phyloP scores from a whole-genome alignment of 2,113 vertebrate species.

The Cephalopholis sonnerati region DNA sequence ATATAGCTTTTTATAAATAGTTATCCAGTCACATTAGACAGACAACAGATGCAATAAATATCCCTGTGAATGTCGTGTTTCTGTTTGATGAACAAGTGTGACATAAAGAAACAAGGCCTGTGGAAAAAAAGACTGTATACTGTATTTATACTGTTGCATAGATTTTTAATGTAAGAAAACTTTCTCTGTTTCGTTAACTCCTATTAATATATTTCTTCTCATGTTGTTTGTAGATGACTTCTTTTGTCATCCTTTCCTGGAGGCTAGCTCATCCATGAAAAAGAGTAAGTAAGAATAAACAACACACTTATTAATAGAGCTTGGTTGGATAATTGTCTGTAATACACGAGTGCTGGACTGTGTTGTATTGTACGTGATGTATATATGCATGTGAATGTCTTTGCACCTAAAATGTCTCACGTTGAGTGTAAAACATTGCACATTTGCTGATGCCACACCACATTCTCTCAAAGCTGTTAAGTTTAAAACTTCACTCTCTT shows the following conservation, averaged over 20 bases:
- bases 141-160: too few species aligned
- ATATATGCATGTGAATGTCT: background rate
- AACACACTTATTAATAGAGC: background rate
- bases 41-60: background rate
- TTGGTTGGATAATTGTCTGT: background rate
- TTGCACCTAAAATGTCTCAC: background rate
- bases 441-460: background rate
- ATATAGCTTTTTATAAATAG: background rate
- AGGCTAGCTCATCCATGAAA: constrained; percentile 93
- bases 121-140: too few species aligned
- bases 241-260: constrained; percentile 94
- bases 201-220: background rate
- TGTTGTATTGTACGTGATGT: background rate
- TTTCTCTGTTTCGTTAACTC: background rate
- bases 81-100: too few species aligned
- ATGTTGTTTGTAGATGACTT: constrained; percentile 89
- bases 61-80: background rate
- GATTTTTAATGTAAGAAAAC: background rate
- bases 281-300: constrained; percentile 90
- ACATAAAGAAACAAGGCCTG: too few species aligned
- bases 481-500: background rate
- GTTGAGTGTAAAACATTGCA: background rate
- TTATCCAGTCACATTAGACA: background rate
- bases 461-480: background rate
- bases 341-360: background rate